Percentiles rank a stretch among this genome's conserved stretches.
These are phyloP conservation scores for Macroteleia sp. DNA, from an alignment of 2,888 invertebrate species.

Conservation along the genomic window DNA sequence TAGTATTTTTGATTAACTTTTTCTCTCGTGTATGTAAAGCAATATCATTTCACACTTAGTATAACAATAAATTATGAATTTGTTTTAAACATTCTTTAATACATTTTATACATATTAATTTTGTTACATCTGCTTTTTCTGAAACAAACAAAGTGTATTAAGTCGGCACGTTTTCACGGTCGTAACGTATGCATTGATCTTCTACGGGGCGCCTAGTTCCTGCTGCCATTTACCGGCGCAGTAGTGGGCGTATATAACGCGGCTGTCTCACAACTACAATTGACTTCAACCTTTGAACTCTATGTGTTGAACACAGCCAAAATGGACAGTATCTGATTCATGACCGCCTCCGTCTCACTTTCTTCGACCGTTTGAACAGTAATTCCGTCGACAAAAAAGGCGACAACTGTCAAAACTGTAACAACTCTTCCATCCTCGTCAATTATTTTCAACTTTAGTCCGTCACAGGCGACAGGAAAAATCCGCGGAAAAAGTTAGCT, in stretches of 20 bases:
- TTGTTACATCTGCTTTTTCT: too few species aligned
- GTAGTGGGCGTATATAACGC: conserved; percentile 60
- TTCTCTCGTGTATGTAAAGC: too few species aligned
- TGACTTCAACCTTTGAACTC: conserved; percentile 69
- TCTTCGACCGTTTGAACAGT: background rate
- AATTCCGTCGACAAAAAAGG: background rate
- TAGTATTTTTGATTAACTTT: too few species aligned
- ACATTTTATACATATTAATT: too few species aligned
- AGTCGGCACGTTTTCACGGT: conserved; percentile 32
- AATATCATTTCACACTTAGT: too few species aligned
- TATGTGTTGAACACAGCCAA: conserved; percentile 64
- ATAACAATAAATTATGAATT: too few species aligned
- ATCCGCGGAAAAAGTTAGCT: conserved; percentile 30
- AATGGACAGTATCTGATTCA: conserved; percentile 71
- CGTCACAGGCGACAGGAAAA: conserved; percentile 6
- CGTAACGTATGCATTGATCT: conserved; percentile 34
- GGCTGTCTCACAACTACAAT: conserved; percentile 69
- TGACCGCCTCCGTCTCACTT: conserved; percentile 53
- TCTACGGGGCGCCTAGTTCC: conserved; percentile 36
- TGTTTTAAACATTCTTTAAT: too few species aligned
- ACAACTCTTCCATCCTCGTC: conserved; percentile 11
- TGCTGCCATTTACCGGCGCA: conserved; percentile 19
- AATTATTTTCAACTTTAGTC: conserved; percentile 15
- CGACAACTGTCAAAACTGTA: conserved; percentile 17
- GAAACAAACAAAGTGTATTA: conserved; percentile 38